Percentiles rank a stretch among this genome's conserved stretches.
Evolutionary conservation across 2,797 vertebrate species (phyloP).

Genomic region (Sphenopsis melanotis): DNA sequence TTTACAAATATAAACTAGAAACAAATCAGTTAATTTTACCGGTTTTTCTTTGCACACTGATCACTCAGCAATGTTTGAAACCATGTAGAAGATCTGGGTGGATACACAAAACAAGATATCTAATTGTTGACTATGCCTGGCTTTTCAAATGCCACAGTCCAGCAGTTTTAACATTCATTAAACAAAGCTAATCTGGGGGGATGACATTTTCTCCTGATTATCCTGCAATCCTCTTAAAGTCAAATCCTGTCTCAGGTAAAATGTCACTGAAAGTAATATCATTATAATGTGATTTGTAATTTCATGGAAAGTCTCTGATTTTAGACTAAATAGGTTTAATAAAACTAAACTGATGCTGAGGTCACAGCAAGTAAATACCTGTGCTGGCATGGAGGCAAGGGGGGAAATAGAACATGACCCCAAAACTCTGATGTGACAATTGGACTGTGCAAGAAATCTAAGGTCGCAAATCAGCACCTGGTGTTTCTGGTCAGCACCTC

Average conservation of each 20-base stretch:
- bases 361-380: not conserved
- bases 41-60: not conserved
- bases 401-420: not conserved
- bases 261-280: conserved; percentile 57
- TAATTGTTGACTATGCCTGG: not conserved
- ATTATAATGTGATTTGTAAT: conserved; percentile 7
- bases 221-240: conserved; percentile 43
- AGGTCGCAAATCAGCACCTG: not conserved
- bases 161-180: conserved; percentile 8
- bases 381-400: not conserved
- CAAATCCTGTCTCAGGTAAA: conserved; percentile 49
- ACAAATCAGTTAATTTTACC: not conserved
- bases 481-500: not conserved
- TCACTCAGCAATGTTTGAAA: not conserved
- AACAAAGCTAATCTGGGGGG: conserved; percentile 37
- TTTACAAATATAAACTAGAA: not conserved
- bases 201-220: conserved; percentile 49
- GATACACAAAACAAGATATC: not conserved
- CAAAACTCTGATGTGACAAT: not conserved
- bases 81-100: not conserved
- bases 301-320: conserved; percentile 7
- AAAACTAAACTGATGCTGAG: not conserved
- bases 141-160: conserved; percentile 21
- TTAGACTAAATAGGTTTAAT: not conserved
- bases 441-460: not conserved